Percentiles rank a stretch among this genome's conserved stretches.
Conservation (phyloP, 1,140 invertebrate species). For the Pachypsylla venusta region DNA sequence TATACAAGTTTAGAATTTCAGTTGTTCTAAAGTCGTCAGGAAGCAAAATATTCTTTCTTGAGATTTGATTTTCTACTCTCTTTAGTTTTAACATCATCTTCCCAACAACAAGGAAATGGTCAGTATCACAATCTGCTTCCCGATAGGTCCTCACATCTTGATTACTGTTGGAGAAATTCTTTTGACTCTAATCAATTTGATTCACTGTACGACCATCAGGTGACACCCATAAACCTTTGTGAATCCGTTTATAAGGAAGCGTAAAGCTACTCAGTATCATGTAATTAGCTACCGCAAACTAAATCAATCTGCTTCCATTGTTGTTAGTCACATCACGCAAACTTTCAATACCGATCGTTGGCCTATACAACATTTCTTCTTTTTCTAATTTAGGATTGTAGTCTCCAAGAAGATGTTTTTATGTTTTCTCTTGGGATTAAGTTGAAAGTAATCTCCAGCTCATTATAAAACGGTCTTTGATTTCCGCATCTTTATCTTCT, state of each 20-base stretch:
- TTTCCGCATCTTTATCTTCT: constrained; percentile 17
- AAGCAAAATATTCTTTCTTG: background rate
- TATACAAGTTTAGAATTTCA: background rate
- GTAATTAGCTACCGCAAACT: too few species aligned
- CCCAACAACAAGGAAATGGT: constrained; percentile 7
- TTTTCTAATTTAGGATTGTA: constrained; percentile 17
- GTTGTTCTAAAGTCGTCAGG: background rate
- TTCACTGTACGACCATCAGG: background rate
- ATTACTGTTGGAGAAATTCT: background rate
- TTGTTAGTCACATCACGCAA: too few species aligned
- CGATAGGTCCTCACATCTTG: background rate
- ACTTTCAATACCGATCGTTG: too few species aligned
- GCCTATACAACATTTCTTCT: too few species aligned
- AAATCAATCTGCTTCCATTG: too few species aligned
- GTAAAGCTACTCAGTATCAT: too few species aligned
- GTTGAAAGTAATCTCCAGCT: constrained; percentile 13
- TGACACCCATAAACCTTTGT: constrained; percentile 5
- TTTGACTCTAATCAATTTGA: background rate
- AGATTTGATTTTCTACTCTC: background rate
- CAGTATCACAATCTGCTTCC: background rate
- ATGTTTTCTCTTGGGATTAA: constrained; percentile 15
- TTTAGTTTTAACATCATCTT: constrained; percentile 11
- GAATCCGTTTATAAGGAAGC: background rate
- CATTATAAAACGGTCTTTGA: constrained; percentile 19
- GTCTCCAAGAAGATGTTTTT: constrained; percentile 18